These are phyloP conservation scores for Ophraella communa DNA, from an alignment of 2,888 invertebrate genomes.

Conservation along the genomic window DNA sequence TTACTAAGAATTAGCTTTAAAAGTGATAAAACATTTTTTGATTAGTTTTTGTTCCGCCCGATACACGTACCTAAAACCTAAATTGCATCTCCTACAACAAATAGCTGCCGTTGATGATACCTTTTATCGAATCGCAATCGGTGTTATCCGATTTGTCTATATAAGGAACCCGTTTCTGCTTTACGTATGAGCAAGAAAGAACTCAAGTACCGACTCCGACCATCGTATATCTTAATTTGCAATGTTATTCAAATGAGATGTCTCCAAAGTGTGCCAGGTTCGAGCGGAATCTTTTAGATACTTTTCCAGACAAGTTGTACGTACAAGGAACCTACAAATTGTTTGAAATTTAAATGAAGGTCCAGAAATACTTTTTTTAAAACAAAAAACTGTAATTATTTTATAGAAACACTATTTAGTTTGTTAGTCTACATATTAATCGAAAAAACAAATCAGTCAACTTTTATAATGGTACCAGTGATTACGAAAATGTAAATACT, in stretches of 20 bases:
- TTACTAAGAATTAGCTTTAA: no score
- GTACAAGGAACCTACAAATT: conserved; percentile 9
- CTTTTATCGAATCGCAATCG: conserved; percentile 16
- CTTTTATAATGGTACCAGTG: no score
- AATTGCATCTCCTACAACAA: conserved; percentile 7
- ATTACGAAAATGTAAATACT: no score
- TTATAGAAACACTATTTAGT: no score
- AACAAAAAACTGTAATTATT: no score
- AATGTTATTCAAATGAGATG: conserved; percentile 52
- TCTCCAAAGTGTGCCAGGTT: conserved; percentile 47
- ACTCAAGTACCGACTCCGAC: conserved; percentile 8
- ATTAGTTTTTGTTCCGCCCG: background rate
- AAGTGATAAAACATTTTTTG: no score
- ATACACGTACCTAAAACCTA: background rate
- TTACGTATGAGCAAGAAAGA: conserved; percentile 4
- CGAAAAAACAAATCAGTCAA: no score
- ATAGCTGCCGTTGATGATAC: conserved; percentile 8
- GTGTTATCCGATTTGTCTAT: conserved; percentile 24
- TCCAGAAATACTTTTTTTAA: no score
- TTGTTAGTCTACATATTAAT: no score
- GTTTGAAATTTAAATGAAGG: background rate
- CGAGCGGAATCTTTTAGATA: conserved; percentile 30
- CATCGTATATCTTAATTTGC: conserved; percentile 50
- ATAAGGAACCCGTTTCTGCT: conserved; percentile 21
- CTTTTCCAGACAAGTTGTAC: conserved; percentile 24